Evolutionary conservation across 2,113 vertebrate species (phyloP).

Genomic region (Pterocles gutturalis): DNA sequence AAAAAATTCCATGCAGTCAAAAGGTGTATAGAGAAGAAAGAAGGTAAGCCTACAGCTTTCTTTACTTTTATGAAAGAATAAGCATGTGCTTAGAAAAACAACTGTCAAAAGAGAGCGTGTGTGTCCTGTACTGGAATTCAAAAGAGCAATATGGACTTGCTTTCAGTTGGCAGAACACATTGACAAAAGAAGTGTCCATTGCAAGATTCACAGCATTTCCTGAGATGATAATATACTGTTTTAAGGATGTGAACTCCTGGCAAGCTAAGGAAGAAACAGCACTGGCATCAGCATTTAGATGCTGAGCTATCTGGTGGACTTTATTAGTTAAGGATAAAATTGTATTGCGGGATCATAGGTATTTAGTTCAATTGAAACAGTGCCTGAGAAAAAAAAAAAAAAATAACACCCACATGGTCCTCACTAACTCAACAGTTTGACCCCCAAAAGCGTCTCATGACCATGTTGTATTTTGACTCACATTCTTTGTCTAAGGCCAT

Average conservation of each 20-base stretch:
- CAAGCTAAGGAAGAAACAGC: background rate
- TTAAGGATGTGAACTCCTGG: background rate
- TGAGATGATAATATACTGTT: accelerated
- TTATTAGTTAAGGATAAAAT: background rate
- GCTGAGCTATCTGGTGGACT: background rate
- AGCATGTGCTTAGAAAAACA: background rate
- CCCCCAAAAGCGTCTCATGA: background rate
- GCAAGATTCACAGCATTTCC: background rate
- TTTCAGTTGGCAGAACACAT: background rate
- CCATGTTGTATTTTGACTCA: background rate
- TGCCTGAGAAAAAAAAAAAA: background rate
- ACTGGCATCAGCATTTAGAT: background rate
- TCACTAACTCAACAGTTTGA: background rate
- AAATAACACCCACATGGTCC: too few species aligned
- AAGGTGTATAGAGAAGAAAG: background rate
- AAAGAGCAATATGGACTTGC: background rate
- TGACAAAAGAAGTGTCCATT: background rate
- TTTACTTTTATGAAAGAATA: background rate
- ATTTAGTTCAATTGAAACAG: background rate
- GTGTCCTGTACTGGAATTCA: background rate
- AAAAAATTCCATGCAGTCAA: background rate
- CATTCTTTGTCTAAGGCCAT: background rate
- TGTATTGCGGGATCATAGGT: background rate
- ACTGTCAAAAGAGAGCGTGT: background rate
- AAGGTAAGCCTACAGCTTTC: background rate